phyloP scores from a whole-genome alignment of 2,888 invertebrate genomes.

The Azorinus chamasolen region DNA sequence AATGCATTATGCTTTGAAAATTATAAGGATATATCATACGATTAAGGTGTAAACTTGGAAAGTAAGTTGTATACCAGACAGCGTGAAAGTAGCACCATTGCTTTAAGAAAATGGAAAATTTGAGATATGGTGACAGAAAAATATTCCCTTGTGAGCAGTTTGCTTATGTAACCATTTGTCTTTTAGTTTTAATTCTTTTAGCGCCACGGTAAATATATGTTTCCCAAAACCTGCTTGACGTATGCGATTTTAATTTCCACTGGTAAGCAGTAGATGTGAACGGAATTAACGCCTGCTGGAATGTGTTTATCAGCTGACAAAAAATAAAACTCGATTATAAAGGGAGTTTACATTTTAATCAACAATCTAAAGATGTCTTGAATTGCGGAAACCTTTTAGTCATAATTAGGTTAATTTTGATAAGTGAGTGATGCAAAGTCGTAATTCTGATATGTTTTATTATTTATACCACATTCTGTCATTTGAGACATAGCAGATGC shows the following conservation, averaged over 20 bases:
- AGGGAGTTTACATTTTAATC: constrained; percentile 63
- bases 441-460: constrained; percentile 65
- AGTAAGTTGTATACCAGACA: constrained; percentile 7
- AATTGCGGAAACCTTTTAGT: constrained; percentile 69
- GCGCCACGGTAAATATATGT: constrained; percentile 32
- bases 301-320: constrained; percentile 29
- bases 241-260: constrained; percentile 10
- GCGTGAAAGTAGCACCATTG: constrained; percentile 22
- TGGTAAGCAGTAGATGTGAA: background rate
- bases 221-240: constrained; percentile 14
- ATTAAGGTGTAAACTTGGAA: constrained; percentile 1
- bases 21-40: constrained; percentile 10
- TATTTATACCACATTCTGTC: constrained; percentile 63
- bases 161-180: constrained; percentile 51
- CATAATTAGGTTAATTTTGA: constrained; percentile 70
- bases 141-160: constrained; percentile 37
- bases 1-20: constrained; percentile 4
- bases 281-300: constrained; percentile 50
- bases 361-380: constrained; percentile 62
- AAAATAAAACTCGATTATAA: constrained; percentile 47
- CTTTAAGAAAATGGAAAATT: constrained; percentile 28
- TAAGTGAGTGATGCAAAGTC: constrained; percentile 61
- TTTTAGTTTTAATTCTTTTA: constrained; percentile 46
- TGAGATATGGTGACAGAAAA: constrained; percentile 22
- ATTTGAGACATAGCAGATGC: constrained; percentile 63